phyloP scores from a whole-genome alignment of 2,797 vertebrate species.

The Falco rusticolus region DNA sequence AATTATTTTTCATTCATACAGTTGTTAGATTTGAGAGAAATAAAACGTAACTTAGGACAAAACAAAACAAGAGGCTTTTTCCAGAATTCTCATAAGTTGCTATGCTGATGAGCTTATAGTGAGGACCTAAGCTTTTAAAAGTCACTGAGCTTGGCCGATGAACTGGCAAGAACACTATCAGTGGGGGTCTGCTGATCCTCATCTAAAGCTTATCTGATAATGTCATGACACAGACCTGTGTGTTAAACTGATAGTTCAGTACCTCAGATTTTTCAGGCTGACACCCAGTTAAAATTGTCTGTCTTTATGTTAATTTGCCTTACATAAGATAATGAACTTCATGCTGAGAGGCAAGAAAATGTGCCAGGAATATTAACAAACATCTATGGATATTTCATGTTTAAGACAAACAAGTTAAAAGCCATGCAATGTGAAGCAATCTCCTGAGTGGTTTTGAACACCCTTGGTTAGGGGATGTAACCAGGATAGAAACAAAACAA shows the following conservation, averaged over 20 bases:
- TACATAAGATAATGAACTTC: conserved; percentile 15
- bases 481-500: neutral
- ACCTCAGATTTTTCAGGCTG: neutral
- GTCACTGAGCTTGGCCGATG: neutral
- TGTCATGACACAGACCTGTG: neutral
- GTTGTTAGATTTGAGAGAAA: neutral
- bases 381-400: neutral
- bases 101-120: neutral
- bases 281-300: neutral
- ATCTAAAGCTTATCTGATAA: neutral
- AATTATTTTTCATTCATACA: neutral
- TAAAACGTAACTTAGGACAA: neutral
- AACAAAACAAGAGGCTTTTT: neutral
- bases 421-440: neutral
- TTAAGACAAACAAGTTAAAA: conserved; percentile 41
- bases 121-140: neutral
- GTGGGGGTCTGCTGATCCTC: neutral
- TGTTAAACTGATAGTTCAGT: neutral
- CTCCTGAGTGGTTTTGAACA: neutral
- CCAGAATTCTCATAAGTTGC: neutral
- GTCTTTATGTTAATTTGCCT: conserved; percentile 22
- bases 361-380: conserved; percentile 40
- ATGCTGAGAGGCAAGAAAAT: neutral
- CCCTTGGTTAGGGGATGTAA: neutral
- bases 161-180: neutral